Percentiles rank a stretch among this genome's conserved stretches.
Conservation (phyloP, 2,113 vertebrate genomes). For the Sinocyclocheilus anshuiensis region DNA sequence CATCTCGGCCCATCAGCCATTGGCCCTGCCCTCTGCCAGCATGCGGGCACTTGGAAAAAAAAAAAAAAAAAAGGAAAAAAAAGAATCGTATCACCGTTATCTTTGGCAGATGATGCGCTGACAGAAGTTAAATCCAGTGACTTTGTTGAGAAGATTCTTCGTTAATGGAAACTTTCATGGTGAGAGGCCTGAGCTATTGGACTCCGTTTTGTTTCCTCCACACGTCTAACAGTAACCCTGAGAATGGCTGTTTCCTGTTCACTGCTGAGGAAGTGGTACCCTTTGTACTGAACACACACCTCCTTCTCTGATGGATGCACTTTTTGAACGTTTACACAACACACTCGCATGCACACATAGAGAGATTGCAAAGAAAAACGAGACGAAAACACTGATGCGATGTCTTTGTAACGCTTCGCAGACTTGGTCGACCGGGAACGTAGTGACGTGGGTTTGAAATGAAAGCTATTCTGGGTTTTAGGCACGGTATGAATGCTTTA, state of each 20-base stretch:
- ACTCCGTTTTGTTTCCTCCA: constrained; percentile 51
- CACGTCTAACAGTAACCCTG: constrained; percentile 71
- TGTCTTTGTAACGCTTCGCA: constrained; percentile 42
- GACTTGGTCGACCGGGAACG: constrained; percentile 47
- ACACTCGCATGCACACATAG: constrained; percentile 34
- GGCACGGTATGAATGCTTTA: constrained; percentile 57
- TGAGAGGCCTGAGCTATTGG: constrained; percentile 71
- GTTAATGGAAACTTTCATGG: constrained; percentile 66
- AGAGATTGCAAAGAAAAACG: constrained; percentile 38
- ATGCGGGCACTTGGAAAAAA: constrained; percentile 87
- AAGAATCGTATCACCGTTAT: constrained; percentile 65
- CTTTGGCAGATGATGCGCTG: constrained; percentile 89
- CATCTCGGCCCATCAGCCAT: constrained; percentile 76
- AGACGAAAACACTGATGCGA: constrained; percentile 47
- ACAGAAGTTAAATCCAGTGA: constrained; percentile 91
- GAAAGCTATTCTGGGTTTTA: constrained; percentile 57
- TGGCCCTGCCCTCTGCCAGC: constrained; percentile 85
- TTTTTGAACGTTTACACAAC: constrained; percentile 45
- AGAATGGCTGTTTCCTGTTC: constrained; percentile 71
- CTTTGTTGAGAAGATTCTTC: constrained; percentile 80
- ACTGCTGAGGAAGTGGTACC: constrained; percentile 66
- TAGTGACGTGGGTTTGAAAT: constrained; percentile 48
- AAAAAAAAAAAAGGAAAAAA: neutral
- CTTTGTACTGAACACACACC: constrained; percentile 39
- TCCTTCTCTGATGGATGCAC: constrained; percentile 46